Base-by-base conservation (phyloP, 2,113 vertebrate genomes). In the Alethe castanea region DNA sequence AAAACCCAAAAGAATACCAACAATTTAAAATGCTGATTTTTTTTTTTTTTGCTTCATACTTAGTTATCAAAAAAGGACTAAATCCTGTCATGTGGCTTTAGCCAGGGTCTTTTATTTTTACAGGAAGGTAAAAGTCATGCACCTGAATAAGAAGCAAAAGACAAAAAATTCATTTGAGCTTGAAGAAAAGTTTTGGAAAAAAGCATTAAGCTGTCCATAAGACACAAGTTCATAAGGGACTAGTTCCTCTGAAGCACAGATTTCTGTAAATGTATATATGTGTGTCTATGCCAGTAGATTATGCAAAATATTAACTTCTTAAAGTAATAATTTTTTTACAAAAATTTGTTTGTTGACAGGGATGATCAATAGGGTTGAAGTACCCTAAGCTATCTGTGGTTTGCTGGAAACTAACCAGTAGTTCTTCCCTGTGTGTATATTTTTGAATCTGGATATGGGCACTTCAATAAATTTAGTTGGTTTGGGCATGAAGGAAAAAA, bases 101-200 rank as follows among this genome's bases (percentile, higher is more conserved):
- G 19, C 31, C 33, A 73, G 28, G 24, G 19, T 56, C 38, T 91
- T 92, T 95, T 77, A 92, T 97, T 69, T 88, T 50, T 64, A 12
- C 50, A 44, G 56, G 23, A 94, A 65, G 15, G 36, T 47, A 45
- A 45, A 90, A 96, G 62, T 92, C 82, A 86, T 28, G n/a, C 11
- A 81, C 33, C 45, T 81, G 47, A 90, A 93, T 95, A 94, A 69
- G 80, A 60, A 92, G 29, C 17, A 42, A 65, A 86, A 87, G 69
- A 62, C 45, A 6, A 80, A 84, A 29, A 59, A 20, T 56, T 87
- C 9, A 57, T 82, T 33, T 8, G 6, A 80, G n/a, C 3, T 3
- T 60, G 65, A 91, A 86, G 36, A 19, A 62, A 87, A 77, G 9
- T 50, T 93, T 23, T 12, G 54, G 47, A 80, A 77, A 92, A 64